These are phyloP conservation scores for Parus major DNA, from an alignment of 2,113 vertebrate genomes.

Conservation along the genomic window DNA sequence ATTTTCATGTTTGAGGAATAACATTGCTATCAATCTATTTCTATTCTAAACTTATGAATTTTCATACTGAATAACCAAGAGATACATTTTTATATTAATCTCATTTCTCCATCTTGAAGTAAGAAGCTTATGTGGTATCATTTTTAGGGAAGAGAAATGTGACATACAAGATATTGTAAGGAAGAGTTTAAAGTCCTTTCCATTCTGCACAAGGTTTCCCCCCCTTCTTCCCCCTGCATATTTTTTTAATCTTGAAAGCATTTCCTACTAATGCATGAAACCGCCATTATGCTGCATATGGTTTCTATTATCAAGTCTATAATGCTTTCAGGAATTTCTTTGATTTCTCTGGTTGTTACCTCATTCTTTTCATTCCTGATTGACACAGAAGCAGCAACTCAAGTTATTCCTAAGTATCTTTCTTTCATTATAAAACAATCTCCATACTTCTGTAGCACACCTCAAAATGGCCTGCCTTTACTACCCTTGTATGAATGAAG, in stretches of 20 bases:
- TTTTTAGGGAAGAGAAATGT: neutral
- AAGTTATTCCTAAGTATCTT: neutral
- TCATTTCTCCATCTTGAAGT: neutral
- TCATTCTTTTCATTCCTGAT: conserved; percentile 24
- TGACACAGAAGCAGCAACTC: neutral
- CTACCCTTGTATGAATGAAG: neutral
- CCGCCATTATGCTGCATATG: conserved; percentile 43
- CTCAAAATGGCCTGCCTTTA: neutral
- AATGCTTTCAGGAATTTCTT: conserved; percentile 70
- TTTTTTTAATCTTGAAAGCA: conserved; percentile 43
- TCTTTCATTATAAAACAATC: neutral
- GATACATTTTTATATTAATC: neutral
- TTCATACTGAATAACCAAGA: neutral
- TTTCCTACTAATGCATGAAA: conserved; percentile 52
- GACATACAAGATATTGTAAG: neutral
- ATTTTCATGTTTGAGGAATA: conserved; percentile 6
- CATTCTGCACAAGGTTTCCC: neutral
- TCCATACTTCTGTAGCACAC: neutral
- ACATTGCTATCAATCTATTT: neutral
- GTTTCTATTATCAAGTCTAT: conserved; percentile 67
- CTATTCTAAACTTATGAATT: neutral
- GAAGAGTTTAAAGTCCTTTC: neutral
- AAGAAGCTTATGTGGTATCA: neutral
- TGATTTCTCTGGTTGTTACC: conserved; percentile 44
- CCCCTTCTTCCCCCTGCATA: neutral